A percentile compares a stretch with the other conserved stretches of the same genome.
Conservation (phyloP, 2,888 invertebrate species). For the Polyploca ridens region DNA sequence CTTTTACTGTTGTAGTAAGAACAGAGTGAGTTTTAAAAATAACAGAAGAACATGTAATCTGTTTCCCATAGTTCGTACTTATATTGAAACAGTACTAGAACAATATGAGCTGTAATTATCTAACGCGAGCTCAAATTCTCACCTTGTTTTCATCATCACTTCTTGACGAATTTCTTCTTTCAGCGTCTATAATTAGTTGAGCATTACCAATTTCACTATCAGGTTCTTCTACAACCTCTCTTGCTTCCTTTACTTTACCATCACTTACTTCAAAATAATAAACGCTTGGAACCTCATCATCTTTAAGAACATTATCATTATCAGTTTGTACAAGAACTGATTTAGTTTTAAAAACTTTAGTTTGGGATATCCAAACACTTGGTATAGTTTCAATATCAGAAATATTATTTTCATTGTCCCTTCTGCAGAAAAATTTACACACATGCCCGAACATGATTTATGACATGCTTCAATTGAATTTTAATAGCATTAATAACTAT, state of each 20-base stretch:
- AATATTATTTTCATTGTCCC: slow-evolving; percentile 24
- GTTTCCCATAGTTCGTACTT: no score
- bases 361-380: slow-evolving; percentile 37
- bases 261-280: not conserved
- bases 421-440: slow-evolving; percentile 21
- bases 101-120: no score
- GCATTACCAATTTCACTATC: not conserved
- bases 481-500: not conserved
- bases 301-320: not conserved
- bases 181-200: not conserved
- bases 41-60: no score
- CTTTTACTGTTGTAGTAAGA: no score
- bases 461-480: not conserved
- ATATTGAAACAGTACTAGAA: no score
- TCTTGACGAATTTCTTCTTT: not conserved
- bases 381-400: slow-evolving; percentile 45
- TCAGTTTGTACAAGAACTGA: slow-evolving; percentile 34
- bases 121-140: not conserved
- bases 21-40: no score
- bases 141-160: not conserved
- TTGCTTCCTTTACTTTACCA: not conserved
- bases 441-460: not conserved
- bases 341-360: slow-evolving; percentile 22
- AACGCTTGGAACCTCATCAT: not conserved
- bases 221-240: not conserved